These are phyloP conservation scores for Elachura formosa DNA, from an alignment of 2,113 vertebrate species.

Conservation along the genomic window DNA sequence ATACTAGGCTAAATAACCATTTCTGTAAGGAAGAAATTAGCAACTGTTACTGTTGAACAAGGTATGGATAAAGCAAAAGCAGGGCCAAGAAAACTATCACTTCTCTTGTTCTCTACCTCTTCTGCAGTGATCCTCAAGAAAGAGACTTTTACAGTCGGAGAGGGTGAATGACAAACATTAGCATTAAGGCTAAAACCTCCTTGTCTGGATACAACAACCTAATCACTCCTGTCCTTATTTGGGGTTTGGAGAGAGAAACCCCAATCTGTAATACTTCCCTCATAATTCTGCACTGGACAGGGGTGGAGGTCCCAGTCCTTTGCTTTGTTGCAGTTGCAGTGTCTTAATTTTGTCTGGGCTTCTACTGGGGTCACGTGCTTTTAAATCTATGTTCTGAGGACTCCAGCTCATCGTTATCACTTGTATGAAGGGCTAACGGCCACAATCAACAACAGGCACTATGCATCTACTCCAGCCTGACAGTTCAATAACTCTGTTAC, in stretches of 20 bases:
- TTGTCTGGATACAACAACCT: neutral
- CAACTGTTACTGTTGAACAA: neutral
- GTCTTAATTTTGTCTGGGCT: neutral
- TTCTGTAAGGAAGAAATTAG: neutral
- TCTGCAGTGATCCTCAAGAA: neutral
- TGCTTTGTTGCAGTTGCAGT: neutral
- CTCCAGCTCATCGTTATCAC: rapidly evolving
- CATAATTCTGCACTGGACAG: neutral
- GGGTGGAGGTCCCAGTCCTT: neutral
- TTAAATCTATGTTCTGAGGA: neutral
- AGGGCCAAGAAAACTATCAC: neutral
- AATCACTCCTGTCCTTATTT: neutral
- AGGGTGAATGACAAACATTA: neutral
- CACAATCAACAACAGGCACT: neutral
- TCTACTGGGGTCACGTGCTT: neutral
- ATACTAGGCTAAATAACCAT: neutral
- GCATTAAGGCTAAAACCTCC: neutral
- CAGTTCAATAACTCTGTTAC: neutral
- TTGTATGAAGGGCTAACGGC: neutral
- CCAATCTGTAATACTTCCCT: rapidly evolving
- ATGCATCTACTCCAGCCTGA: neutral
- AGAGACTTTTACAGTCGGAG: neutral
- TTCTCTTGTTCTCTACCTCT: neutral
- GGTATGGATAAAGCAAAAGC: neutral
- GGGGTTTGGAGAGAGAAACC: neutral